A percentile compares a stretch with the other conserved stretches of the same genome.
These are phyloP conservation scores for Drosophila santomea DNA, from an alignment of 1,140 invertebrate genomes.

Conservation along the genomic window DNA sequence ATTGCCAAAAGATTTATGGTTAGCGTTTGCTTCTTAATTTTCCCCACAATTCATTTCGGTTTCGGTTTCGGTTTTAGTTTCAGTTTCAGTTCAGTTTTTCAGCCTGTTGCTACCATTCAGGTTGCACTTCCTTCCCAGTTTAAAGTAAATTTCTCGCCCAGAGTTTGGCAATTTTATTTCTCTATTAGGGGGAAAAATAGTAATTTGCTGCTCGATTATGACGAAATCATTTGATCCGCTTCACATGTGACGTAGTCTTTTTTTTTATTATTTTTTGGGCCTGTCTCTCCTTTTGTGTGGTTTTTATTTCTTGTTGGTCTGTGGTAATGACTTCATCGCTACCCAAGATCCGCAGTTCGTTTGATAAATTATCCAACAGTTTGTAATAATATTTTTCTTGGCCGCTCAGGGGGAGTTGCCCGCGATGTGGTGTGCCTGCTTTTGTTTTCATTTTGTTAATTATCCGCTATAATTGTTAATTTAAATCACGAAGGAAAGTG, in stretches of 20 bases:
- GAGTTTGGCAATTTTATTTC: conserved; percentile 32
- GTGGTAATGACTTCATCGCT: conserved; percentile 71
- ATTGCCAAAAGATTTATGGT: conserved; percentile 56
- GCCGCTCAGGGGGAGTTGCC: conserved; percentile 24
- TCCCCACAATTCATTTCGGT: conserved; percentile 28
- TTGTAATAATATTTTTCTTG: conserved; percentile 54
- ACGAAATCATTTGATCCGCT: conserved; percentile 54
- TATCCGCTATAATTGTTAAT: conserved; percentile 77
- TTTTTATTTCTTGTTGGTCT: conserved; percentile 49
- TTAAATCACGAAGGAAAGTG: conserved; percentile 70
- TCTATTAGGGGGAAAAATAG: conserved; percentile 20
- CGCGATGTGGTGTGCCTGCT: conserved; percentile 11
- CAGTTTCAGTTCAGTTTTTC: conserved; percentile 8
- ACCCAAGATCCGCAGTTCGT: conserved; percentile 33
- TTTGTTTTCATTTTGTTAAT: conserved; percentile 74
- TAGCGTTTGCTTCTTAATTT: conserved; percentile 47
- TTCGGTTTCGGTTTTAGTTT: conserved; percentile 17
- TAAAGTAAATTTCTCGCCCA: conserved; percentile 28
- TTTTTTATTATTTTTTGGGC: conserved; percentile 11
- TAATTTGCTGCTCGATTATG: conserved; percentile 43
- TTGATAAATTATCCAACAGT: conserved; percentile 51
- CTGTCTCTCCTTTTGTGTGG: conserved; percentile 17
- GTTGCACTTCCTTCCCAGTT: conserved; percentile 26
- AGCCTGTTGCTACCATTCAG: conserved; percentile 8
- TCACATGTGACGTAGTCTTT: conserved; percentile 32